These are phyloP conservation scores for Drosophila subpulchrella DNA, from an alignment of 1,140 invertebrate genomes.

Conservation along the genomic window DNA sequence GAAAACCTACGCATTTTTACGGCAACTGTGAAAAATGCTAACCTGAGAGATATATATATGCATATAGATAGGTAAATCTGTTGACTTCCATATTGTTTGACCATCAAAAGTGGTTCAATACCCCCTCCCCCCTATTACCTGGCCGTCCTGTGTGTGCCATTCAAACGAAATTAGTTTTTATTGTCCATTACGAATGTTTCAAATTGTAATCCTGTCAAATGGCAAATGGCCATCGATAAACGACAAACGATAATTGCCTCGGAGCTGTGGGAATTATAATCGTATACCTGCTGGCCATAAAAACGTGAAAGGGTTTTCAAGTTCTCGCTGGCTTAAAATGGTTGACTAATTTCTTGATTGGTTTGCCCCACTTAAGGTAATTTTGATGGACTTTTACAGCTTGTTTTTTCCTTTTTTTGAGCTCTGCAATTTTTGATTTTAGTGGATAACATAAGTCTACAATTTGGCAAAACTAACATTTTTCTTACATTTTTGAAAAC, in stretches of 20 bases:
- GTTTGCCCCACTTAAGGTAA: slow-evolving; percentile 11
- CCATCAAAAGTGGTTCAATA: slow-evolving; percentile 27
- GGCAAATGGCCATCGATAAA: slow-evolving; percentile 40
- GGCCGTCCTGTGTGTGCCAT: background rate
- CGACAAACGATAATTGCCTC: slow-evolving; percentile 39
- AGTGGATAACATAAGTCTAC: too few species aligned
- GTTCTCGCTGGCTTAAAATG: background rate
- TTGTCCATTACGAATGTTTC: slow-evolving; percentile 43
- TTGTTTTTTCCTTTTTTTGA: too few species aligned
- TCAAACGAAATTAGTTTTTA: slow-evolving; percentile 38
- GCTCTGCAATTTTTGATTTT: too few species aligned
- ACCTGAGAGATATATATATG: background rate
- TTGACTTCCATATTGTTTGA: slow-evolving; percentile 25
- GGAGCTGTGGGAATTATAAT: slow-evolving; percentile 37
- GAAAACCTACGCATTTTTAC: background rate
- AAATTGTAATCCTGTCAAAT: slow-evolving; percentile 45
- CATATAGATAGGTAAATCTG: slow-evolving; percentile 10
- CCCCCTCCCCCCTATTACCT: too few species aligned
- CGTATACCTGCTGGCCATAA: slow-evolving; percentile 1
- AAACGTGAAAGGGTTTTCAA: slow-evolving; percentile 15
- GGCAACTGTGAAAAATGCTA: slow-evolving; percentile 33
- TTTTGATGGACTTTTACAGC: background rate
- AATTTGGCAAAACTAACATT: too few species aligned
- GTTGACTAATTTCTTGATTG: slow-evolving; percentile 16
- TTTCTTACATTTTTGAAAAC: too few species aligned